Evolutionary conservation across 2,888 invertebrate genomes (phyloP), one percentile per base, ranked within the genome.

Genomic region (Formica aserva): DNA sequence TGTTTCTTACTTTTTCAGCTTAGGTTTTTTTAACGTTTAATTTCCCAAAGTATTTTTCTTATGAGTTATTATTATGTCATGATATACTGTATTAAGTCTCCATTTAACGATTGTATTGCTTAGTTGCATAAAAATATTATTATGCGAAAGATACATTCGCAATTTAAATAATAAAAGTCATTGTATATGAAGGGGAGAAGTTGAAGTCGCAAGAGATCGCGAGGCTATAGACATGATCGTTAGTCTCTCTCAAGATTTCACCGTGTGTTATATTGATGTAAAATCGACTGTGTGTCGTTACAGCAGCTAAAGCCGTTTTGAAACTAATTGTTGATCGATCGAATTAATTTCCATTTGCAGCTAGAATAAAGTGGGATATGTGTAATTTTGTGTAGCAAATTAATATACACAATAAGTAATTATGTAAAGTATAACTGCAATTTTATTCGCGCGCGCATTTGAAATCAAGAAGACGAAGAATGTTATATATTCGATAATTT

Each of bases 111-210:
- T 22, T 57, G 11, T 11, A 72, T 2, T 26, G 15, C 38, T 29
- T 48, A 41, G 41, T 4, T 26, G 55, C 35, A 57, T 72, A 18
- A 57, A 38, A 57, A 72, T 57, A 38, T 57, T 35, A 69, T 35
- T 38, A 57, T 6, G 15, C 26, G n/a, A 38, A 57, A n/a, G 22
- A 5, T 9, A 60, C 1, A 60, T 57, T 74, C 18, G 26, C 8
- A 45, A 29, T 45, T 9, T 74, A 41, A 74, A 74, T 74, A 74
- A 74, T 74, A 29, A 74, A 72, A 72, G 1, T 57, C 52, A n/a
- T 38, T n/a, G 15, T 18, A 5, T 18, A 32, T 13, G 18, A 41
- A 41, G 26, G 29, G 29, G 41, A 5, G n/a, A 72, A 60, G 15
- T 35, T 15, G n/a, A 35, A 52, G 13, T 26, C 26, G 26, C 1